Conservation (phyloP, 1,140 invertebrate genomes). For the Polyergus mexicanus region DNA sequence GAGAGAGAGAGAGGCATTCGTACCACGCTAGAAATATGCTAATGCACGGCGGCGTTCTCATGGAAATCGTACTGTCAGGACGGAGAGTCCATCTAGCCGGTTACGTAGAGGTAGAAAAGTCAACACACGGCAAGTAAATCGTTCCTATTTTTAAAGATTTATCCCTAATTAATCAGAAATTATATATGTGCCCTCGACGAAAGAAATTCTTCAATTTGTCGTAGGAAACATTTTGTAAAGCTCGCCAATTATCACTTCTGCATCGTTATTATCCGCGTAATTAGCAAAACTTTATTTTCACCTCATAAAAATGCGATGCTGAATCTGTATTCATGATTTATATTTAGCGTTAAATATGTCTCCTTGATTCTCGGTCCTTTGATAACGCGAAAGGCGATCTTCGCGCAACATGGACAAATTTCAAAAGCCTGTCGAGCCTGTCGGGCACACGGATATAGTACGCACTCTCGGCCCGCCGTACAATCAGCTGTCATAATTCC, state of each 20-base stretch:
- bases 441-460: neutral
- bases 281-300: neutral
- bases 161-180: slow-evolving; percentile 4
- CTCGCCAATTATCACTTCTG: neutral
- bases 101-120: neutral
- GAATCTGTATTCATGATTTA: slow-evolving; percentile 16
- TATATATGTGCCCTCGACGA: neutral
- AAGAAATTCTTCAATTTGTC: neutral
- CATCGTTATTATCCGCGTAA: slow-evolving; percentile 3
- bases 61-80: slow-evolving; percentile 51
- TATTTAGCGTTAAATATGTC: neutral
- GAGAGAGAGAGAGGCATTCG: neutral
- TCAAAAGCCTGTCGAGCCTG: neutral
- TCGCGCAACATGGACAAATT: slow-evolving; percentile 1
- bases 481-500: slow-evolving; percentile 43
- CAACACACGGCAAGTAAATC: neutral
- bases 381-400: neutral
- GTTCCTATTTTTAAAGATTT: neutral
- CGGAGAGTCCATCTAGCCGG: slow-evolving; percentile 20
- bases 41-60: slow-evolving; percentile 48
- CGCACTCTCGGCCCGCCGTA: neutral
- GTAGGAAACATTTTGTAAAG: neutral
- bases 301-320: neutral
- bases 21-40: slow-evolving; percentile 54
- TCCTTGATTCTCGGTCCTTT: neutral